phyloP scores from a whole-genome alignment of 92 coral and sea anemone species.

The Actinernus sp. region DNA sequence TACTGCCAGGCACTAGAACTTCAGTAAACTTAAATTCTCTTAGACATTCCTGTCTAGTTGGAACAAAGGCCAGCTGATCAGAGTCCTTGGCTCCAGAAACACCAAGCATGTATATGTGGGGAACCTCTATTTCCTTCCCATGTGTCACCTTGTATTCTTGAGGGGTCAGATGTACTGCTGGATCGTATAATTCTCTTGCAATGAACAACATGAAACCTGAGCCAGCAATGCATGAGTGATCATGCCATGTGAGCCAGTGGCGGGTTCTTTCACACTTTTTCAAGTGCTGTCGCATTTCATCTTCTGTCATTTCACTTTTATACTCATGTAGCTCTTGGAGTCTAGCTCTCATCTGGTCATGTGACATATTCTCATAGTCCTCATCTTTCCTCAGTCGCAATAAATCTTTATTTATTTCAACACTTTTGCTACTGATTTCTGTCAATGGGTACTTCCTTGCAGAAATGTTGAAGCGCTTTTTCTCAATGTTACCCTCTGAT shows the following conservation, averaged over 20 bases:
- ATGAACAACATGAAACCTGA: conserved; percentile 40
- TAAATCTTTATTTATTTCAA: not conserved
- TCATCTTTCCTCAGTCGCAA: conserved; percentile 9
- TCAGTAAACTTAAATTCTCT: not conserved
- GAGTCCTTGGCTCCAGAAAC: conserved; percentile 35
- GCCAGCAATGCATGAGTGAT: conserved; percentile 46
- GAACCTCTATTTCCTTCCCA: conserved; percentile 20
- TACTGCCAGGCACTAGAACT: no score
- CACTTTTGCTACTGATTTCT: conserved; percentile 9
- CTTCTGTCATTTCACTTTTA: conserved; percentile 7
- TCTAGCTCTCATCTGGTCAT: conserved; percentile 9
- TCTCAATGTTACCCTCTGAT: conserved; percentile 35
- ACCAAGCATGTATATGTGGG: conserved; percentile 29
- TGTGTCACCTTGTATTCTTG: conserved; percentile 8
- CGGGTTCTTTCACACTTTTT: conserved; percentile 25
- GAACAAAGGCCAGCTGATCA: conserved; percentile 27
- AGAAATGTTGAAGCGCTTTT: conserved; percentile 2
- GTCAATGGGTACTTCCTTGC: conserved; percentile 17
- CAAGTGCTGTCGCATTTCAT: conserved; percentile 5
- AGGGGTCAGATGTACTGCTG: conserved; percentile 28
- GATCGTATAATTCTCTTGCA: conserved; percentile 22
- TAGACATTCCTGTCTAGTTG: conserved; percentile 17
- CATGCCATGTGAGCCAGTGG: conserved; percentile 46
- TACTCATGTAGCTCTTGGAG: conserved; percentile 18
- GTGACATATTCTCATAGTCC: conserved; percentile 13